A percentile compares a stretch with the other conserved stretches of the same genome.
Evolutionary conservation across 2,797 vertebrate genomes (phyloP).

Genomic region (Trichosurus vulpecula): DNA sequence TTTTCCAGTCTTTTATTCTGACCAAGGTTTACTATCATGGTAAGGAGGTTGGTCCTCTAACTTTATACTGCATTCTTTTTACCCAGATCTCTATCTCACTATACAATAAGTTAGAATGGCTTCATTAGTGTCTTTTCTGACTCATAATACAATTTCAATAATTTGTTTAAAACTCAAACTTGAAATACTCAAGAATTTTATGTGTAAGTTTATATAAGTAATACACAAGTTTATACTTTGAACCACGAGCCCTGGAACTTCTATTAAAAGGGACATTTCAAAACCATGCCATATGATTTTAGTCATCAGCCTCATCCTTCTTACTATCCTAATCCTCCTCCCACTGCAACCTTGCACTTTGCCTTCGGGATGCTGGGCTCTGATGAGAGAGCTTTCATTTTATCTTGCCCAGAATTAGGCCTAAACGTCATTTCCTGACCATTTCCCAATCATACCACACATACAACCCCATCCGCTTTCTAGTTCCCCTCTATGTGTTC

Average conservation of each 20-base stretch:
- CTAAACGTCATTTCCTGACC: neutral
- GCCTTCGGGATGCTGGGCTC: neutral
- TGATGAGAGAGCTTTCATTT: neutral
- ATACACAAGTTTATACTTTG: conserved; percentile 5
- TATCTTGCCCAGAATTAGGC: neutral
- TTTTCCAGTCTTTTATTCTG: conserved; percentile 55
- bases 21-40: conserved; percentile 56
- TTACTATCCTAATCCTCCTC: neutral
- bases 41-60: conserved; percentile 63
- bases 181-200: conserved; percentile 6
- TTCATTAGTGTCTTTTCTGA: conserved; percentile 39
- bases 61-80: conserved; percentile 18
- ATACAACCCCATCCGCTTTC: neutral
- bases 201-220: conserved; percentile 20
- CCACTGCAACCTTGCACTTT: neutral
- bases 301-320: neutral
- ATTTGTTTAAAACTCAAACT: neutral
- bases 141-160: neutral
- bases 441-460: neutral
- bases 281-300: neutral
- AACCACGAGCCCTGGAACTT: conserved; percentile 6
- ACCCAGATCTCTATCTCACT: conserved; percentile 7
- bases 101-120: conserved; percentile 51
- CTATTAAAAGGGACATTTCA: neutral
- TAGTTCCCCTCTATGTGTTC: neutral